These are phyloP conservation scores for Coreius guichenoti DNA, from an alignment of 2,797 vertebrate genomes.

Conservation along the genomic window DNA sequence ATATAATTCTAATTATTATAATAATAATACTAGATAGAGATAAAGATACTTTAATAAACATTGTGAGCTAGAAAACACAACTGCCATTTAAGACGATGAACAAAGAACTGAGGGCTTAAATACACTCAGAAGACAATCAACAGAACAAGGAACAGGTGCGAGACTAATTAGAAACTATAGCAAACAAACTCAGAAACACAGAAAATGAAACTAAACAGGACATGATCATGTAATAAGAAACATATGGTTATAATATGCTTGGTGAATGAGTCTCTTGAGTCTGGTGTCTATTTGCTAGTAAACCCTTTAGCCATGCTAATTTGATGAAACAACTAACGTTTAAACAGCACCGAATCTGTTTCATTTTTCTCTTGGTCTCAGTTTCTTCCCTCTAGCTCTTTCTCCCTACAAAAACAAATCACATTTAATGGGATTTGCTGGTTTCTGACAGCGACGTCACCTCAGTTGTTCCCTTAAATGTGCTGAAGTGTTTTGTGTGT, in stretches of 20 bases:
- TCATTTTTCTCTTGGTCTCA: background rate
- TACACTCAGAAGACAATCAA: background rate
- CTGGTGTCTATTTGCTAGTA: background rate
- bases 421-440: constrained; percentile 25
- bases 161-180: background rate
- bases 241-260: background rate
- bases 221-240: background rate
- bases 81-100: no score
- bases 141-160: background rate
- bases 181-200: background rate
- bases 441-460: constrained; percentile 27
- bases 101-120: background rate
- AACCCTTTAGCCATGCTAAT: background rate
- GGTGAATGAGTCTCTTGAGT: background rate
- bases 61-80: background rate
- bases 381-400: background rate
- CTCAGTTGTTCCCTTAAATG: constrained; percentile 21
- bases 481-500: constrained; percentile 14
- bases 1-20: no score
- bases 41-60: background rate
- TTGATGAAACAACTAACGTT: background rate
- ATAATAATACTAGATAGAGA: background rate
- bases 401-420: constrained; percentile 22
- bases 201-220: background rate
- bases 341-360: background rate